These are phyloP conservation scores for Aptenodytes forsteri DNA, from an alignment of 2,113 vertebrate species.

Conservation along the genomic window DNA sequence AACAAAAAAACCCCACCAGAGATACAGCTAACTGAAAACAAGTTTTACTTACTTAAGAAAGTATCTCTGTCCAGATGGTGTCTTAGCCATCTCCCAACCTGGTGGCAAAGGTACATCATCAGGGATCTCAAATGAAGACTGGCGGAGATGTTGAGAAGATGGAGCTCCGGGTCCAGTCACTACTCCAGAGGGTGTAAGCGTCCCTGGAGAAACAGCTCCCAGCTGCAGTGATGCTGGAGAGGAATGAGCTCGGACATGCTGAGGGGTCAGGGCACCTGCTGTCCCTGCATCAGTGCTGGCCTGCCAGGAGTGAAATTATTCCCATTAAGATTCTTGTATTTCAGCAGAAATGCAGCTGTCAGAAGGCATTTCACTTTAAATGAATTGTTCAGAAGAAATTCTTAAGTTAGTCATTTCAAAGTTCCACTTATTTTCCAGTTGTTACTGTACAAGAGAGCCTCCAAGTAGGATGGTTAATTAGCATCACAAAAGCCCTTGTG, in stretches of 20 bases:
- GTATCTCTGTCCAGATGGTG: slow-evolving; percentile 96
- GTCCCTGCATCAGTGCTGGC: slow-evolving; percentile 94
- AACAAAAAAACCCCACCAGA: not conserved
- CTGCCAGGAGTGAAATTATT: slow-evolving; percentile 70
- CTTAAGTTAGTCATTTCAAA: not conserved
- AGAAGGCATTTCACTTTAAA: not conserved
- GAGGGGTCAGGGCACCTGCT: slow-evolving; percentile 87
- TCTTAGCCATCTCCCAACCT: slow-evolving; percentile 99
- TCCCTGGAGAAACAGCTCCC: slow-evolving; percentile 85
- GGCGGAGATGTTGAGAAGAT: slow-evolving; percentile 89
- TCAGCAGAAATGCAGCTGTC: not conserved
- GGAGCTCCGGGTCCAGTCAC: slow-evolving; percentile 77
- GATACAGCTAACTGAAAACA: not conserved
- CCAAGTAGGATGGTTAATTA: not conserved
- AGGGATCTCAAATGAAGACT: slow-evolving; percentile 96
- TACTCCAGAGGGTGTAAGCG: slow-evolving; percentile 79
- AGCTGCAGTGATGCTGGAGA: slow-evolving; percentile 95
- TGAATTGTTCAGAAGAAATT: not conserved
- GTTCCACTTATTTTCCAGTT: not conserved
- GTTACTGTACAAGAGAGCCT: not conserved
- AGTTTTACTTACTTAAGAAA: slow-evolving; percentile 93
- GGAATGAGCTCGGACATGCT: slow-evolving; percentile 95
- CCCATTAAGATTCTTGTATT: not conserved
- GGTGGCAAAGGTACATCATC: slow-evolving; percentile 94
- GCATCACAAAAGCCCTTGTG: not conserved